phyloP scores from a whole-genome alignment of 2,797 vertebrate genomes.

The Pangasius larnaudii region DNA sequence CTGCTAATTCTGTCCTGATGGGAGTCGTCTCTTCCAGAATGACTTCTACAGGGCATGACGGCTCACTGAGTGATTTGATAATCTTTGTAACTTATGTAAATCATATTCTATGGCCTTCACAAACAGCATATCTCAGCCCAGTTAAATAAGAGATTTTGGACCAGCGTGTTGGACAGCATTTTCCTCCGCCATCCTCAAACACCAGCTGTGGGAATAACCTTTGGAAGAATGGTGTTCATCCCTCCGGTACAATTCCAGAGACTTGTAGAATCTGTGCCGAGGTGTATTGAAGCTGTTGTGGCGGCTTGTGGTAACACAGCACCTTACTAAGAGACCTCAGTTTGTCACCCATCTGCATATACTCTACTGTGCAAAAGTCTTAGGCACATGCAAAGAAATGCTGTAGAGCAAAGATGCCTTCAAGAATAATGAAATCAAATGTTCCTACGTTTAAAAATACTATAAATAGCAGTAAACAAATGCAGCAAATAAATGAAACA shows the following conservation, averaged over 20 bases:
- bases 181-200: neutral
- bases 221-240: neutral
- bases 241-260: neutral
- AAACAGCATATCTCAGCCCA: neutral
- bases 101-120: neutral
- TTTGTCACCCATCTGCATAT: constrained; percentile 3
- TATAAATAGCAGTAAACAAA: too few species aligned
- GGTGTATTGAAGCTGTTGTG: neutral
- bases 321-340: neutral
- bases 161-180: neutral
- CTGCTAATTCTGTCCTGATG: neutral
- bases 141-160: neutral
- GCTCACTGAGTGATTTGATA: neutral
- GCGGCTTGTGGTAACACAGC: neutral
- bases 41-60: neutral
- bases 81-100: neutral
- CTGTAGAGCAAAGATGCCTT: too few species aligned
- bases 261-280: neutral
- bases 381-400: too few species aligned
- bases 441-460: too few species aligned
- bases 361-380: too few species aligned
- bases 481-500: too few species aligned
- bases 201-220: neutral
- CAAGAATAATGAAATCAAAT: too few species aligned
- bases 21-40: neutral